Conservation (phyloP, 1,140 invertebrate genomes). For the Lysiphlebus fabarum region DNA sequence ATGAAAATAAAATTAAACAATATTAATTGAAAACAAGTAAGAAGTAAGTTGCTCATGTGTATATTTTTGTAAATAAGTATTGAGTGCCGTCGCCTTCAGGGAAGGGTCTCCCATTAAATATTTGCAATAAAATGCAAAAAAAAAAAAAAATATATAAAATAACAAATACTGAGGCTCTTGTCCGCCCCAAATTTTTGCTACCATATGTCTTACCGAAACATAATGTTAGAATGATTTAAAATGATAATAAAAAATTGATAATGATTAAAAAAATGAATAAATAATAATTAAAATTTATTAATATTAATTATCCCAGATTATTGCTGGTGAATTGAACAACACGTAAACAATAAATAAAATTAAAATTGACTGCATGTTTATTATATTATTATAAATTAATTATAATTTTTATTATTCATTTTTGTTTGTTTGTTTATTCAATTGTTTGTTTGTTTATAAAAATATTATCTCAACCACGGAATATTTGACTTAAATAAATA, state of each 20-base stretch:
- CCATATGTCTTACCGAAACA: constrained; percentile 42
- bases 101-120: constrained; percentile 22
- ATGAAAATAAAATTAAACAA: constrained; percentile 7
- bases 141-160: background rate
- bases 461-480: background rate
- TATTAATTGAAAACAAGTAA: constrained; percentile 33
- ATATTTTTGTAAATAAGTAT: constrained; percentile 58
- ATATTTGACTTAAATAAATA: background rate
- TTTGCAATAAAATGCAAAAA: constrained; percentile 11
- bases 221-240: no score
- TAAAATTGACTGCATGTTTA: constrained; percentile 20
- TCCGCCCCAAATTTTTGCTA: constrained; percentile 48
- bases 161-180: constrained; percentile 17
- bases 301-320: constrained; percentile 23
- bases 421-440: constrained; percentile 13
- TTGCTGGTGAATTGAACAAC: constrained; percentile 25
- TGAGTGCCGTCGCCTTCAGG: constrained; percentile 51
- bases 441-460: constrained; percentile 18
- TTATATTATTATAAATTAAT: constrained; percentile 15
- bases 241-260: constrained; percentile 22
- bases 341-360: constrained; percentile 6
- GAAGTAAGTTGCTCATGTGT: constrained; percentile 51
- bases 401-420: constrained; percentile 15
- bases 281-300: constrained; percentile 1
- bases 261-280: background rate